Base-by-base conservation (phyloP, 2,797 vertebrate species). In the Scyliorhinus canicula region DNA sequence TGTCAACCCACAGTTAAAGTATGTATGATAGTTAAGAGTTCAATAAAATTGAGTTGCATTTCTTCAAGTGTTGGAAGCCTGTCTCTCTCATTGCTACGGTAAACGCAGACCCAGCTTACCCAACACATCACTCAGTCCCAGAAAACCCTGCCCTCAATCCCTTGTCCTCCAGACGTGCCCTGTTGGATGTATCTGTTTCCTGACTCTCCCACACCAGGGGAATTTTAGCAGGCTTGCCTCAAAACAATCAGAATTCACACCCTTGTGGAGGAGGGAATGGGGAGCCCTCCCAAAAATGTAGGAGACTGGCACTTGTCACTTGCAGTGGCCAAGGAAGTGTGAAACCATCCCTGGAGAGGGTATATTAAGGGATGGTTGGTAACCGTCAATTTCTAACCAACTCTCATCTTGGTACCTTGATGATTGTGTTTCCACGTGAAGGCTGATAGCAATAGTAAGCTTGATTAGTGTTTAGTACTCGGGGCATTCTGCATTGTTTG, bases 211-310 rank as follows among this genome's bases (percentile, higher is more conserved):
- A 28, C 57, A 28, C 57, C 63, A 44, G 31, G 28, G 12, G 11
- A 60, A 71, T 21, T 55, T 55, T 79, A 69, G 60, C 69, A 60
- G 71, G 82, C 86, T 86, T 40, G 88, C 88, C 95, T 95, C 96
- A 95, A 95, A 96, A 95, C 95, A 95, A 96, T 95, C 96, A 96
- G 57, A 95, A 95, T 95, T 96, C 95, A 82, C 95, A 14, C 28
- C 40, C 35, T 93, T 21, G 1, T 0, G 79, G 11, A 74, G 93
- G 9, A 95, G 67, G 95, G 95, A 95, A 95, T 88, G 79, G 95
- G 95, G 95, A 95, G 91, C 31, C 55, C 28, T 12, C 11, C 71
- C 95, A 95, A 95, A 95, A 40, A 95, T 96, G 95, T n/a, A n/a
- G 95, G 93, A 96, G 95, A 84, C 77, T 86, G 57, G 95, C 95